These are phyloP conservation scores for Peromyscus maniculatus DNA, from an alignment of 2,113 vertebrate species.

Conservation along the genomic window DNA sequence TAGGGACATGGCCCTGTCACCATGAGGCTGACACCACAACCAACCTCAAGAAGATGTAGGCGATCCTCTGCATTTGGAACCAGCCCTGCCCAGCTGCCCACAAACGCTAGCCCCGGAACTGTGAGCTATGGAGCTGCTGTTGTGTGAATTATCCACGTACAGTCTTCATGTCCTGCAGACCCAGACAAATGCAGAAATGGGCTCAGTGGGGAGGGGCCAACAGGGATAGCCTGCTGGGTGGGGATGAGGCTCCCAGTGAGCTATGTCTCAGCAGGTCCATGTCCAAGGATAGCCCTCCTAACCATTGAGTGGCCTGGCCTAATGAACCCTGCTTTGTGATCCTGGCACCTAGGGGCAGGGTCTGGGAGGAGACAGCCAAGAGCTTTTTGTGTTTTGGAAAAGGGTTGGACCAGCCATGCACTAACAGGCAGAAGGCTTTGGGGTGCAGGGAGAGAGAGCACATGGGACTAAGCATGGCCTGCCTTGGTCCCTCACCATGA, in stretches of 20 bases:
- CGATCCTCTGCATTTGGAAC: background rate
- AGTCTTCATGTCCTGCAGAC: background rate
- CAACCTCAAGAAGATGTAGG: too few relatives aligned
- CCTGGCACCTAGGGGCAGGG: background rate
- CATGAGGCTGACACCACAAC: background rate
- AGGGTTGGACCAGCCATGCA: too few relatives aligned
- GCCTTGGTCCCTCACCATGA: background rate
- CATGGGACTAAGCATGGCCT: background rate
- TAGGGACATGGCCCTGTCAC: background rate
- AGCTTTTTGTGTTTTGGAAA: background rate
- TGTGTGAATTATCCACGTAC: too few relatives aligned
- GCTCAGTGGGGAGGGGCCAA: background rate
- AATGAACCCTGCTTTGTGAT: background rate
- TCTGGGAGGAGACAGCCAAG: background rate
- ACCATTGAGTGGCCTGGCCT: background rate
- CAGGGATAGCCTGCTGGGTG: background rate
- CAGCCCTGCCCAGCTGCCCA: background rate
- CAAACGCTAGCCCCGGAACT: background rate
- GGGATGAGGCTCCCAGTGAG: background rate
- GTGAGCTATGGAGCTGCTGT: too few relatives aligned
- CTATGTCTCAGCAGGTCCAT: background rate
- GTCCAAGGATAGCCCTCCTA: background rate
- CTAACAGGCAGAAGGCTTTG: background rate
- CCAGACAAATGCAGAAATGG: background rate
- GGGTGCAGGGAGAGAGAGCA: background rate